Evolutionary conservation across 2,797 vertebrate genomes (phyloP), one percentile per base, ranked within the genome.

Genomic region (Balearica regulorum): DNA sequence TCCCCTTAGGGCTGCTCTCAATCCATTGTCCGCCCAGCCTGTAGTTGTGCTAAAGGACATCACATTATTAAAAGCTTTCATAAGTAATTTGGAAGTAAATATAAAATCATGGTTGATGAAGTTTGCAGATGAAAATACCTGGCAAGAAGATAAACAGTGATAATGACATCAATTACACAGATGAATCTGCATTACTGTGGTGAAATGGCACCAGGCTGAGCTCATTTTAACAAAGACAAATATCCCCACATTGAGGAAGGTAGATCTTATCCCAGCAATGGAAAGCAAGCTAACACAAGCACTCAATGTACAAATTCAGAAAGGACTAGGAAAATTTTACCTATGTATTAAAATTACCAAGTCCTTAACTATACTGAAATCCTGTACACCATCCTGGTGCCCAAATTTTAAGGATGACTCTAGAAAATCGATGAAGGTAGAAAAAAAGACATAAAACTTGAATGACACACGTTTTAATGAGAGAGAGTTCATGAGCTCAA

Each of bases 41-140:
- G 39, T 39, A 39, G 39, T 39, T 39, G 39, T 39, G 39, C 39
- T 39, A 48, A 88, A 58, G 17, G 69, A 68, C 13, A 6, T 11
- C 81, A 68, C 6, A 31, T 37, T 69, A 90, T 83, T 94, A 87
- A 95, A 92, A 92, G 61, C 55, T 75, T 93, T 86, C 33, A 81
- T 11, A 4, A 2, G 25, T 69, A 57, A 88, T 79, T 51, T 71
- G 61, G 33, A 93, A 93, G 54, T 41, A 93, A 93, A 91, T 54
- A 83, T 13, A 81, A 89, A 93, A 85, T 46, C 62, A 55, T 0
- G 7, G 53, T n/a, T 65, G 65, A 78, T 49, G 55, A 93, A 78
- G 41, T 75, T 22, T 71, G 84, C 57, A 75, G 46, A 68, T 3
- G 8, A 65, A 39, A 62, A n/a, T 17, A 89, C 33, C 28, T 48